Conservation (phyloP, 2,888 invertebrate species). For the Carterocephalus palaemon region DNA sequence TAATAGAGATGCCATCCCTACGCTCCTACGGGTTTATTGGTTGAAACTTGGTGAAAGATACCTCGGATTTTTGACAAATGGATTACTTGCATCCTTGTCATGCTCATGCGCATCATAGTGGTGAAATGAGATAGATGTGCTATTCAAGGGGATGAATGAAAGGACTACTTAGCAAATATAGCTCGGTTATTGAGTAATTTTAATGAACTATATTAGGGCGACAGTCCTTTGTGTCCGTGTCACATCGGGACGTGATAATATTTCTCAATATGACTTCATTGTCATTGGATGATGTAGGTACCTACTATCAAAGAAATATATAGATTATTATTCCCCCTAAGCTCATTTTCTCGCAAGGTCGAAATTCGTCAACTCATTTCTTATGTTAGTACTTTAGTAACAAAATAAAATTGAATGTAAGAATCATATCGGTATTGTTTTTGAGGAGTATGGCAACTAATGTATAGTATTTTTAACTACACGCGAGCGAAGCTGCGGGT, state of each 20-base stretch:
- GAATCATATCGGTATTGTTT: no score
- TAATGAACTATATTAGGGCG: slow-evolving; percentile 67
- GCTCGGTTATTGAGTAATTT: slow-evolving; percentile 64
- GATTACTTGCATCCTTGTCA: slow-evolving; percentile 25
- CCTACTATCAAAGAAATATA: no score
- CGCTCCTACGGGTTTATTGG: slow-evolving; percentile 71
- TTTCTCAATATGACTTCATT: slow-evolving; percentile 38
- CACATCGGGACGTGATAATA: slow-evolving; percentile 51
- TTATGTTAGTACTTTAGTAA: no score
- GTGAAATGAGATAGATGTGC: slow-evolving; percentile 37
- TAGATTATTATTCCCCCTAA: no score
- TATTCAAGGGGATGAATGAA: slow-evolving; percentile 48
- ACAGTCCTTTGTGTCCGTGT: slow-evolving; percentile 52
- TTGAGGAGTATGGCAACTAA: no score
- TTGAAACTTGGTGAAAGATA: slow-evolving; percentile 72
- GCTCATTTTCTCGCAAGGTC: no score
- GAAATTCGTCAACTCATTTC: no score
- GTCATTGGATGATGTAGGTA: slow-evolving; percentile 4
- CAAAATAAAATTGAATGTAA: no score
- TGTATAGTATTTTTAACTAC: no score
- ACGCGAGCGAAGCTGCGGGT: no score
- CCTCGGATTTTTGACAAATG: slow-evolving; percentile 57
- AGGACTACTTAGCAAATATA: slow-evolving; percentile 67
- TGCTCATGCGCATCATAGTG: slow-evolving; percentile 25
- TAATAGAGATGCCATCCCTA: slow-evolving; percentile 74